Evolutionary conservation across 2,113 vertebrate genomes (phyloP).

Genomic region (Maccullochella peelii): DNA sequence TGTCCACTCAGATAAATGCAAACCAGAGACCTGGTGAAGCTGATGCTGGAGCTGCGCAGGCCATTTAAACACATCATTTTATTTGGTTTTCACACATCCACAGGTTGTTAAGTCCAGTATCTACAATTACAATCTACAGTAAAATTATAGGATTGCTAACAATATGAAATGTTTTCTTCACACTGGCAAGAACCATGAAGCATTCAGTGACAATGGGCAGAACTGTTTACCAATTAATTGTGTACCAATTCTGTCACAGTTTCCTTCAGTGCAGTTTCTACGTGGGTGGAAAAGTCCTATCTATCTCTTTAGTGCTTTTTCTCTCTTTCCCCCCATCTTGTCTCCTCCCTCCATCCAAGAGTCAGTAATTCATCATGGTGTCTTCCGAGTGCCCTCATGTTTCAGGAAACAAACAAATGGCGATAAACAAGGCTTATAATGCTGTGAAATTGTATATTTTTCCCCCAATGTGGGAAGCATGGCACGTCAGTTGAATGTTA

Average conservation of each 20-base stretch:
- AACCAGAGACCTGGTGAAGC: slow-evolving; percentile 4
- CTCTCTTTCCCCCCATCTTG: background rate
- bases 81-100: slow-evolving; percentile 31
- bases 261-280: slow-evolving; percentile 12
- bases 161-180: slow-evolving; percentile 31
- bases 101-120: background rate
- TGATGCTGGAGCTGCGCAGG: background rate
- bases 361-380: slow-evolving; percentile 57
- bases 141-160: slow-evolving; percentile 14
- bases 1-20: slow-evolving; percentile 53
- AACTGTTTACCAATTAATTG: slow-evolving; percentile 25
- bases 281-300: background rate
- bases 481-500: slow-evolving; percentile 62
- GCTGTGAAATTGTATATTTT: slow-evolving; percentile 61
- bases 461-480: slow-evolving; percentile 43
- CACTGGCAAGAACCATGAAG: background rate
- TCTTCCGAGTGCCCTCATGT: slow-evolving; percentile 38
- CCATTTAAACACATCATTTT: slow-evolving; percentile 12
- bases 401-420: slow-evolving; percentile 68
- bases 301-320: slow-evolving; percentile 2
- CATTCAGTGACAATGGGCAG: slow-evolving; percentile 20
- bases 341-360: slow-evolving; percentile 35
- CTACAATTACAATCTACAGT: background rate
- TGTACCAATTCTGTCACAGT: slow-evolving; percentile 12
- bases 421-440: slow-evolving; percentile 68